These are phyloP conservation scores for Drosophila sturtevanti DNA, from an alignment of 1,140 invertebrate genomes.

Conservation along the genomic window DNA sequence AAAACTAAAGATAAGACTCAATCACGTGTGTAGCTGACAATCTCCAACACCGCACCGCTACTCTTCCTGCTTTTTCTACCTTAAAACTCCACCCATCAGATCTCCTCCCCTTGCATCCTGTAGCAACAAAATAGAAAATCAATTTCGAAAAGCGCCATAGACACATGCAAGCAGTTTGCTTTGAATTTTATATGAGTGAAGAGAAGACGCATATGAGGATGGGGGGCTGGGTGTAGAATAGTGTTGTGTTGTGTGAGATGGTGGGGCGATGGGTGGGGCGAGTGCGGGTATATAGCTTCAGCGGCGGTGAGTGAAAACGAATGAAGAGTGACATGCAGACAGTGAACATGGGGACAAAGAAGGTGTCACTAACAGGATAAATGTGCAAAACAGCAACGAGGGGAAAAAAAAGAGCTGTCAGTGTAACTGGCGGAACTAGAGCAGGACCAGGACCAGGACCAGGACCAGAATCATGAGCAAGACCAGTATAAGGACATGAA, in stretches of 20 bases:
- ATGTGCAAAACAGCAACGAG: constrained; percentile 76
- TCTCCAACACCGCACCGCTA: constrained; percentile 25
- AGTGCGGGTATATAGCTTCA: no score
- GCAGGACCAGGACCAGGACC: constrained; percentile 3
- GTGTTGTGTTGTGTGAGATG: neutral
- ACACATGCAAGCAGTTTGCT: constrained; percentile 70
- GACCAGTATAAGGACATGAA: neutral
- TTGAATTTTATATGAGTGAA: constrained; percentile 65
- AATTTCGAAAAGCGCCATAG: constrained; percentile 55
- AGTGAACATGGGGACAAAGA: constrained; percentile 69
- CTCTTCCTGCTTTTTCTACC: no score
- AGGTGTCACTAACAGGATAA: constrained; percentile 80
- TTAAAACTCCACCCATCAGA: neutral
- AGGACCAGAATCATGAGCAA: neutral
- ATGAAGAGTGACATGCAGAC: constrained; percentile 78
- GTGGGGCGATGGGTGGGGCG: no score
- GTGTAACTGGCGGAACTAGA: constrained; percentile 3
- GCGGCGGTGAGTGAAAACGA: constrained; percentile 32
- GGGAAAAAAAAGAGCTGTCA: constrained; percentile 73
- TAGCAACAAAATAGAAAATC: constrained; percentile 77
- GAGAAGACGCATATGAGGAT: neutral
- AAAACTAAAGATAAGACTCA: constrained; percentile 81
- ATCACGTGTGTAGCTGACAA: constrained; percentile 78
- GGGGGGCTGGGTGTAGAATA: neutral
- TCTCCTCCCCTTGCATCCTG: neutral